Evolutionary conservation across 37 sponge, comb jelly and placozoan genomes (phyloP).

Genomic region (Aplysina aerophoba): DNA sequence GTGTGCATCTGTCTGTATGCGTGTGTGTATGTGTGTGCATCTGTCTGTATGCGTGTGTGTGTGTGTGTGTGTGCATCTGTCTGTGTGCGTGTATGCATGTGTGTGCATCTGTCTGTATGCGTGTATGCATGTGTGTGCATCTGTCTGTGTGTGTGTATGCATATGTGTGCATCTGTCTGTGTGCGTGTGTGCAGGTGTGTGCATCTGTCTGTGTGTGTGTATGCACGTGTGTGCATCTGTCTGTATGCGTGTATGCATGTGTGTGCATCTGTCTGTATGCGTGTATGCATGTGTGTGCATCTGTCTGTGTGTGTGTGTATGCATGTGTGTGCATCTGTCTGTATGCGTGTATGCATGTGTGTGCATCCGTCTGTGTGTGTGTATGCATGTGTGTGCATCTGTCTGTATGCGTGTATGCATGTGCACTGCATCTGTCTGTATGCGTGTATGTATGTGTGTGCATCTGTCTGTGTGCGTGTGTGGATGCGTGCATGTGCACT

Average conservation of each 20-base stretch:
- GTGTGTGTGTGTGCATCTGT: constrained; percentile 4
- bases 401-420: constrained; percentile 23
- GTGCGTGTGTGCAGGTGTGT: no score
- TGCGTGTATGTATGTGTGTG: constrained; percentile 26
- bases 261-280: constrained; percentile 1
- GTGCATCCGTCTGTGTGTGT: constrained; percentile 19
- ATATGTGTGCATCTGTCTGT: no score
- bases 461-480: constrained; percentile 29
- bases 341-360: constrained; percentile 24
- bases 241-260: constrained; percentile 24
- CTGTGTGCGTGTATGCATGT: no score
- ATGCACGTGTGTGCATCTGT: no score
- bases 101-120: constrained; percentile 18
- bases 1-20: background rate
- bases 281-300: background rate
- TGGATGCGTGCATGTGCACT: background rate
- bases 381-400: constrained; percentile 15
- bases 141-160: constrained; percentile 27
- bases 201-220: no score
- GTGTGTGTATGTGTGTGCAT: constrained; percentile 5
- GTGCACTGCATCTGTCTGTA: constrained; percentile 4
- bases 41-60: background rate
- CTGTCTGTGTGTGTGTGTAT: background rate
- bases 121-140: constrained; percentile 23
- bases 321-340: background rate